Evolutionary conservation across 2,797 vertebrate genomes (phyloP).

Genomic region (Sebastiscus albofasciatus): DNA sequence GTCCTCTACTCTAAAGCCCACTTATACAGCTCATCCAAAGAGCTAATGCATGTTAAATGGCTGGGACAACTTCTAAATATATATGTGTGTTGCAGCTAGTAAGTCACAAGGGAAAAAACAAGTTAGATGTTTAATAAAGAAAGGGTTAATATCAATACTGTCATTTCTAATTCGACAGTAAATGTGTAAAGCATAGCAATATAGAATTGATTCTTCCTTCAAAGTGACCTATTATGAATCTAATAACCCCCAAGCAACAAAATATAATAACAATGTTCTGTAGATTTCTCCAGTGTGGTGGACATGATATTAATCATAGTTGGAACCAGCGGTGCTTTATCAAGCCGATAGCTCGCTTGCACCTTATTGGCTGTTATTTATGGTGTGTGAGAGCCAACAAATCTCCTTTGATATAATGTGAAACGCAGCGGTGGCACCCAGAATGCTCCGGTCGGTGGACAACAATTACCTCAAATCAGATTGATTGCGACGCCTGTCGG

Average conservation of each 20-base stretch:
- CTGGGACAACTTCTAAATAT: neutral
- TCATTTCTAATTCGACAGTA: neutral
- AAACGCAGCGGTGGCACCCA: conserved; percentile 44
- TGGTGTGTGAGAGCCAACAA: conserved; percentile 49
- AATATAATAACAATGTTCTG: conserved; percentile 30
- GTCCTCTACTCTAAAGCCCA: neutral
- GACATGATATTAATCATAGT: conserved; percentile 52
- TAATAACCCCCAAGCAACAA: neutral
- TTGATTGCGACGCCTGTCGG: conserved; percentile 36
- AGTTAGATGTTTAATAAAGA: neutral
- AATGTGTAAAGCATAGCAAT: neutral
- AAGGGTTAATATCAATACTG: conserved; percentile 5
- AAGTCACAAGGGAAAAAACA: neutral
- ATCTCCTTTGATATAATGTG: conserved; percentile 53
- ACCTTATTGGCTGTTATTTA: conserved; percentile 73
- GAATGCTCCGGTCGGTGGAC: conserved; percentile 26
- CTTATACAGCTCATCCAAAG: neutral
- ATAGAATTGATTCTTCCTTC: conserved; percentile 3
- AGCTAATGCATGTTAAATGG: neutral
- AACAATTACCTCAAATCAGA: conserved; percentile 63
- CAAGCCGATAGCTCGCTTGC: conserved; percentile 46
- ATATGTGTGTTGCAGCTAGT: neutral
- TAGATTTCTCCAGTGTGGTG: conserved; percentile 10
- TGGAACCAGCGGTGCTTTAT: conserved; percentile 55
- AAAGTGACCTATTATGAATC: conserved; percentile 4